Percentiles rank a stretch among this genome's conserved stretches.
phyloP scores from a whole-genome alignment of 2,113 vertebrate genomes.

The Chunga burmeisteri region DNA sequence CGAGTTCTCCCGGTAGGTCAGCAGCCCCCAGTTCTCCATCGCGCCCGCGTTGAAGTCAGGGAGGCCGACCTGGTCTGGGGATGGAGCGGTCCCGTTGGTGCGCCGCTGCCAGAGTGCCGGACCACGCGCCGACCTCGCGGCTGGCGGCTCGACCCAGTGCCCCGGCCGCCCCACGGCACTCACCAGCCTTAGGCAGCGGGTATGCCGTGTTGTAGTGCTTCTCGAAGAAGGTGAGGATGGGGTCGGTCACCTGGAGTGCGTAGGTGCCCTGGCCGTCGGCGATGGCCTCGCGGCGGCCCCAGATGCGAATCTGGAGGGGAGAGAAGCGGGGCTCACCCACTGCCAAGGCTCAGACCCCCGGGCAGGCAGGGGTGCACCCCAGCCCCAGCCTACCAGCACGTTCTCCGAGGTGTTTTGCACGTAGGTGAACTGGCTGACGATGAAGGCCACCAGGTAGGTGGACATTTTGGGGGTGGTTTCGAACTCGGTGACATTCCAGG shows the following conservation, averaged over 20 bases:
- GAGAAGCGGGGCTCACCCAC: background rate
- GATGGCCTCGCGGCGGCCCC: slow-evolving; percentile 83
- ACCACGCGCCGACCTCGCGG: fast-evolving
- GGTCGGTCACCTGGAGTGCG: slow-evolving; percentile 73
- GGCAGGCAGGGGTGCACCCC: too few relatives aligned
- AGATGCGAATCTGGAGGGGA: slow-evolving; percentile 84
- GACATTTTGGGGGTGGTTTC: slow-evolving; percentile 83
- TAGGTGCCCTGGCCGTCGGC: slow-evolving; percentile 64
- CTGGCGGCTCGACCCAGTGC: fast-evolving
- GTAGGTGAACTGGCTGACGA: slow-evolving; percentile 73
- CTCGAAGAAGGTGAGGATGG: slow-evolving; percentile 83
- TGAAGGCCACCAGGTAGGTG: slow-evolving; percentile 86
- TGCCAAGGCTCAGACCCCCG: background rate
- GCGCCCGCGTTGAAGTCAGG: slow-evolving; percentile 91
- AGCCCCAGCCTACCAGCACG: slow-evolving; percentile 62
- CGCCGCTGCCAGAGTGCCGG: fast-evolving
- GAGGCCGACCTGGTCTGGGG: slow-evolving; percentile 88
- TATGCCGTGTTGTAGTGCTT: slow-evolving; percentile 72
- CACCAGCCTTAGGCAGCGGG: slow-evolving; percentile 87
- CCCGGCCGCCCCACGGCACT: fast-evolving
- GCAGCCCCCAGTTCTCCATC: slow-evolving; percentile 98
- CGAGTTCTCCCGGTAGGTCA: slow-evolving; percentile 90
- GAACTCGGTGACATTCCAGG: slow-evolving; percentile 70
- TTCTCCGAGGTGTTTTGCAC: fast-evolving
- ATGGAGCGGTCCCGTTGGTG: fast-evolving